Percentiles rank a stretch among this genome's conserved stretches.
phyloP scores from a whole-genome alignment of 2,113 vertebrate species.

The Rousettus leschenaultii region DNA sequence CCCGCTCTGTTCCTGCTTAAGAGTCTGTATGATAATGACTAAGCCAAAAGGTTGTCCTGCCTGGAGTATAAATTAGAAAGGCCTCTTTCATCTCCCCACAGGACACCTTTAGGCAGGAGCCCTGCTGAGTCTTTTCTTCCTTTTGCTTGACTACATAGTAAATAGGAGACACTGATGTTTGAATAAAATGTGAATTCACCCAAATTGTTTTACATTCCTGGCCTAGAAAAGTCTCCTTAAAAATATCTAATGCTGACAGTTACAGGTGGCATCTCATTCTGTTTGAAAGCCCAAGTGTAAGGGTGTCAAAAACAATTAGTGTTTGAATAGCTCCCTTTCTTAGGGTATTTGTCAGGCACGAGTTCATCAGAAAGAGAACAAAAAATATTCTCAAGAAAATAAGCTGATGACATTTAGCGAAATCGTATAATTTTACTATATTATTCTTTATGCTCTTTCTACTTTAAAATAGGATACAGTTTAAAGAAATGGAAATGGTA shows the following conservation, averaged over 20 bases:
- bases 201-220: constrained; percentile 37
- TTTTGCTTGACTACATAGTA: constrained; percentile 40
- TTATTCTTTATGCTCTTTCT: not conserved
- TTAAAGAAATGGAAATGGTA: constrained; percentile 17
- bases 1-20: constrained; percentile 69
- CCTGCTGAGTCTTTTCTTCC: not conserved
- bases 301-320: constrained; percentile 63
- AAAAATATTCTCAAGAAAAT: constrained; percentile 6
- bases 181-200: constrained; percentile 54
- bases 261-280: constrained; percentile 64
- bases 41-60: constrained; percentile 45
- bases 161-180: constrained; percentile 47
- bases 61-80: constrained; percentile 46
- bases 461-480: not conserved
- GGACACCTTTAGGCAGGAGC: not conserved
- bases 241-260: constrained; percentile 65
- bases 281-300: constrained; percentile 45
- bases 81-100: not conserved
- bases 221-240: constrained; percentile 53
- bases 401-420: constrained; percentile 26
- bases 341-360: constrained; percentile 38
- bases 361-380: constrained; percentile 34
- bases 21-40: constrained; percentile 45
- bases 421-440: not conserved
- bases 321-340: constrained; percentile 53